phyloP scores from a whole-genome alignment of 2,888 invertebrate species.

The Oscheius onirici region DNA sequence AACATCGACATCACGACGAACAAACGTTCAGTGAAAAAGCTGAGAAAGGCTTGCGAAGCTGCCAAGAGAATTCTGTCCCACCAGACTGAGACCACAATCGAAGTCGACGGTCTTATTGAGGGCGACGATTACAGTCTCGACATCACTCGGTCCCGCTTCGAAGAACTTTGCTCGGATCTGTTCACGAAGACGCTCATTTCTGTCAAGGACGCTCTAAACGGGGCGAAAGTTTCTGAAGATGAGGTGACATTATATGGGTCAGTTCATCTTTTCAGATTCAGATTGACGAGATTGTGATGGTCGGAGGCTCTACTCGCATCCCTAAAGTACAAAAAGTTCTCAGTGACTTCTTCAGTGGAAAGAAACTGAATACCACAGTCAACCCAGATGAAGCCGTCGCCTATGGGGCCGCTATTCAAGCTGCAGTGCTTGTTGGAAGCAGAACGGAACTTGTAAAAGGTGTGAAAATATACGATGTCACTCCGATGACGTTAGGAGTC shows the following conservation, averaged over 20 bases:
- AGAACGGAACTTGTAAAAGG: background rate
- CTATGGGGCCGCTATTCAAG: too few relatives aligned
- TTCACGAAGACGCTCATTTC: conserved; percentile 95
- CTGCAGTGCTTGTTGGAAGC: conserved; percentile 34
- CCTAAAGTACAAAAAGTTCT: conserved; percentile 96
- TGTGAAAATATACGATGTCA: background rate
- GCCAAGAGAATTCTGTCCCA: too few relatives aligned
- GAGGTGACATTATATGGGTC: too few relatives aligned
- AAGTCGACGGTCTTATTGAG: too few relatives aligned
- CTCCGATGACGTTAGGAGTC: background rate
- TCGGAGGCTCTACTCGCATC: too few relatives aligned
- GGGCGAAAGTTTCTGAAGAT: background rate
- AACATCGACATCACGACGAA: conserved; percentile 85
- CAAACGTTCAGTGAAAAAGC: conserved; percentile 86
- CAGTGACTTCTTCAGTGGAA: conserved; percentile 83
- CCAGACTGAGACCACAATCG: too few relatives aligned
- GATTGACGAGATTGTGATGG: too few relatives aligned
- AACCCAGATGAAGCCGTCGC: conserved; percentile 98
- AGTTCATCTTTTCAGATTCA: too few relatives aligned
- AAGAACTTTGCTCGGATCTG: conserved; percentile 91
- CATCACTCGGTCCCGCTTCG: too few relatives aligned
- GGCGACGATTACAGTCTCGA: too few relatives aligned
- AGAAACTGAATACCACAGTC: conserved; percentile 92
- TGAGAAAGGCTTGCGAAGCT: conserved; percentile 93
- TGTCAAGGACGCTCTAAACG: conserved; percentile 91